Conservation (phyloP, 2,888 invertebrate genomes). For the Drosophila mulleri region DNA sequence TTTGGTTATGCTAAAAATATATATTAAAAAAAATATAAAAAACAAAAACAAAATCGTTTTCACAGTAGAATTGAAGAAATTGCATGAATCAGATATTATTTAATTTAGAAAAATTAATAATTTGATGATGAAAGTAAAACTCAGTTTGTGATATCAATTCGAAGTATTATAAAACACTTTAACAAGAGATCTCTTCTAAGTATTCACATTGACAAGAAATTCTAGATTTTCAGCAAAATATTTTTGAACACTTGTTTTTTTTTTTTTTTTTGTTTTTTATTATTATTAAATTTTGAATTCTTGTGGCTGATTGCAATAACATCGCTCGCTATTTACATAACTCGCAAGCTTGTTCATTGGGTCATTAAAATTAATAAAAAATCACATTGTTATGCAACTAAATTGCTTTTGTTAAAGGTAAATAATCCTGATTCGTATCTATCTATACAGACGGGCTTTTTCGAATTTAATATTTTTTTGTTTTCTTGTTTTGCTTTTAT, state of each 20-base stretch:
- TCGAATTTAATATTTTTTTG: conserved; percentile 54
- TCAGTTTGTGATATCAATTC: not conserved
- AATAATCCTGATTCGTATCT: conserved; percentile 8
- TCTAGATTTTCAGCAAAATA: not conserved
- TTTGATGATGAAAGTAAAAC: not conserved
- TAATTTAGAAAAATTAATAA: not conserved
- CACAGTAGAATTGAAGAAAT: not conserved
- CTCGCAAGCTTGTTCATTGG: conserved; percentile 15
- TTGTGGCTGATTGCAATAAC: conserved; percentile 5
- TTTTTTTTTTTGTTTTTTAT: no score
- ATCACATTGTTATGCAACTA: conserved; percentile 15
- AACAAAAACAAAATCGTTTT: not conserved
- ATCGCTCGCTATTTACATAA: conserved; percentile 2
- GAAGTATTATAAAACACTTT: not conserved
- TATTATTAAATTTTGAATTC: not conserved
- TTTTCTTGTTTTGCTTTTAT: conserved; percentile 63
- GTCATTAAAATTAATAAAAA: conserved; percentile 10
- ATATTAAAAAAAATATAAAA: not conserved
- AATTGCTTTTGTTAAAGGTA: conserved; percentile 22
- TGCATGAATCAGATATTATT: conserved; percentile 1
- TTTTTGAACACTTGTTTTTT: not conserved
- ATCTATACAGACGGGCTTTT: conserved; percentile 45
- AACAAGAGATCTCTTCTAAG: not conserved
- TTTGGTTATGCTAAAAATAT: conserved; percentile 1
- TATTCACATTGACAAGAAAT: not conserved